A percentile compares a stretch with the other conserved stretches of the same genome.
Conservation (phyloP, 2,797 vertebrate species). For the Crocodylus rhombifer region DNA sequence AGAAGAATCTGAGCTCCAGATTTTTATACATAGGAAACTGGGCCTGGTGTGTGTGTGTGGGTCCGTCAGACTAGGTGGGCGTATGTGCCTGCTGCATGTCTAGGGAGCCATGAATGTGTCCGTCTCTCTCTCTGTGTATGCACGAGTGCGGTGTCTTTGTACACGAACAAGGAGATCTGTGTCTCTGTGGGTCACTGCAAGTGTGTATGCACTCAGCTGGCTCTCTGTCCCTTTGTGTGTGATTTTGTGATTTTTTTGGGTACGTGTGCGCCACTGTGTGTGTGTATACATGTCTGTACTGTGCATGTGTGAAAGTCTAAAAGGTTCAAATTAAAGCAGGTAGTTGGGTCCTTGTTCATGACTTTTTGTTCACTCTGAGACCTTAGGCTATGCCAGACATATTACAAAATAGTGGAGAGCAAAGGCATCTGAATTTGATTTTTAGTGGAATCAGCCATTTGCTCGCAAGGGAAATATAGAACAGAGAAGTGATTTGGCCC, state of each 20-base stretch:
- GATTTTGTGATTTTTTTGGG: background rate
- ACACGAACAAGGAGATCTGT: background rate
- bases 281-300: background rate
- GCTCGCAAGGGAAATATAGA: background rate
- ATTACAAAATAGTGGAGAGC: background rate
- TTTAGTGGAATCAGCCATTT: background rate
- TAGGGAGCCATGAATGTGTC: no score
- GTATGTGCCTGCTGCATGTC: accelerated
- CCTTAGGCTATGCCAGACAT: background rate
- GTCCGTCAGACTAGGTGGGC: accelerated
- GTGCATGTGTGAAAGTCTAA: background rate
- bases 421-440: background rate
- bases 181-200: background rate
- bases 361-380: background rate
- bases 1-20: accelerated
- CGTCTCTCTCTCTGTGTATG: background rate
- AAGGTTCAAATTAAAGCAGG: background rate
- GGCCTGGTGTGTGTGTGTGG: background rate
- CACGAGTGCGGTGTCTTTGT: background rate
- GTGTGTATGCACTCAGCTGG: background rate
- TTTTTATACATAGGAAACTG: background rate
- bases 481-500: background rate
- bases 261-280: accelerated
- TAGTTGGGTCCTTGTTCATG: accelerated
- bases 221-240: background rate